A percentile compares a stretch with the other conserved stretches of the same genome.
phyloP scores from a whole-genome alignment of 2,113 vertebrate genomes.

The Ammodytes marinus region DNA sequence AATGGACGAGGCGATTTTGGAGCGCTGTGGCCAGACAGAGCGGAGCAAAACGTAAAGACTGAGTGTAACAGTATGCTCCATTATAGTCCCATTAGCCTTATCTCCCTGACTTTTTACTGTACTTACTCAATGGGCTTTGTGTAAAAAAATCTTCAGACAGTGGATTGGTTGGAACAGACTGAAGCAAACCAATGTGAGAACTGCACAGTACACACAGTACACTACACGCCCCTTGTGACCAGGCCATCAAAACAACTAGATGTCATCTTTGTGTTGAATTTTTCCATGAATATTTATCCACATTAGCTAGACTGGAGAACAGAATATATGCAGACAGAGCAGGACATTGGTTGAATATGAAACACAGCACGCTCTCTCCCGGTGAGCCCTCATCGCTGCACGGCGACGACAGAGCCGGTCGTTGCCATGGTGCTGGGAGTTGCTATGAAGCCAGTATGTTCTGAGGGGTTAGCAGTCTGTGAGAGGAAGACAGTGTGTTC shows the following conservation, averaged over 20 bases:
- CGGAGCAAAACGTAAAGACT: constrained; percentile 11
- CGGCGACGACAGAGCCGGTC: constrained; percentile 63
- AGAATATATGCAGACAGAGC: constrained; percentile 31
- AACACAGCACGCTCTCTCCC: constrained; percentile 76
- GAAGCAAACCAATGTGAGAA: not conserved
- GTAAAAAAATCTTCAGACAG: not conserved
- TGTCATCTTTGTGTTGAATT: constrained; percentile 13
- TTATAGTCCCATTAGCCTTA: constrained; percentile 33
- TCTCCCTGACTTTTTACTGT: constrained; percentile 10
- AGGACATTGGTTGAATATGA: constrained; percentile 75
- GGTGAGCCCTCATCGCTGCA: constrained; percentile 43
- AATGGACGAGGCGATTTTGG: constrained; percentile 44
- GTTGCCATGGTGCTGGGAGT: constrained; percentile 84
- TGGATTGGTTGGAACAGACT: not conserved
- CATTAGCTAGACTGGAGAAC: constrained; percentile 6
- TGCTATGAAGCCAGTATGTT: constrained; percentile 82
- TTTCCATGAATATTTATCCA: constrained; percentile 64
- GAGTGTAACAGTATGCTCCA: constrained; percentile 23
- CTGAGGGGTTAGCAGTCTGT: constrained; percentile 43
- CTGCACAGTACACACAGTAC: not conserved
- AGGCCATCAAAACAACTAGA: constrained; percentile 34
- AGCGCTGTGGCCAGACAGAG: constrained; percentile 3
- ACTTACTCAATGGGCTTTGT: constrained; percentile 8
- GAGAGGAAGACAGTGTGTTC: constrained; percentile 64
- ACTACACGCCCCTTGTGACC: not conserved